Percentiles rank a stretch among this genome's conserved stretches.
These are phyloP conservation scores for mouse (Mus musculus) DNA, from an alignment of 2,113 vertebrate species.

Conservation along the genomic window DNA sequence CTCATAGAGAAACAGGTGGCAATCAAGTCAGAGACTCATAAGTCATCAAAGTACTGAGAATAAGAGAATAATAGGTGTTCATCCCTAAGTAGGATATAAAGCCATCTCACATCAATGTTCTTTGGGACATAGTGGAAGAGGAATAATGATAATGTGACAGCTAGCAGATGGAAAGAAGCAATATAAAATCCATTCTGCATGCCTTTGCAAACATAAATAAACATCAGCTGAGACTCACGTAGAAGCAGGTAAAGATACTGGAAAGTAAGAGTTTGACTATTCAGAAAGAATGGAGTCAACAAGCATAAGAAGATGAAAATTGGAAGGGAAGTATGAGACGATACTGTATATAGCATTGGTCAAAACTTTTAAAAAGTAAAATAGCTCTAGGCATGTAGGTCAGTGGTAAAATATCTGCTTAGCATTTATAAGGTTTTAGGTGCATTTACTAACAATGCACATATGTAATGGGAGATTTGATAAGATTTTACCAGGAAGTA, in stretches of 20 bases:
- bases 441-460: not conserved
- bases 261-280: not conserved
- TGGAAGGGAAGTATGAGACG: not conserved
- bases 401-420: not conserved
- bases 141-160: not conserved
- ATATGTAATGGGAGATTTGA: not conserved
- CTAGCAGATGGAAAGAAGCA: not conserved
- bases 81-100: not conserved
- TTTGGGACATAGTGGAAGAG: not conserved
- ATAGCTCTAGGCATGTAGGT: not conserved
- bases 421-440: not conserved
- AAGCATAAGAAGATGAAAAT: not conserved
- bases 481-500: not conserved
- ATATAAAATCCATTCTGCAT: not conserved
- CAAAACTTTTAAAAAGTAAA: not conserved
- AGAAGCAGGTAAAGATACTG: not conserved
- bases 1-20: not conserved
- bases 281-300: not conserved
- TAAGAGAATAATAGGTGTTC: not conserved
- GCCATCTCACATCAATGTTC: not conserved
- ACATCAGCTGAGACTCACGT: not conserved
- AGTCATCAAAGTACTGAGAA: not conserved
- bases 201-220: not conserved
- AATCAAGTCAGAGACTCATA: not conserved
- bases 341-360: not conserved